Base-by-base conservation (phyloP, 2,888 invertebrate genomes). In the Standfussiana lucernea region DNA sequence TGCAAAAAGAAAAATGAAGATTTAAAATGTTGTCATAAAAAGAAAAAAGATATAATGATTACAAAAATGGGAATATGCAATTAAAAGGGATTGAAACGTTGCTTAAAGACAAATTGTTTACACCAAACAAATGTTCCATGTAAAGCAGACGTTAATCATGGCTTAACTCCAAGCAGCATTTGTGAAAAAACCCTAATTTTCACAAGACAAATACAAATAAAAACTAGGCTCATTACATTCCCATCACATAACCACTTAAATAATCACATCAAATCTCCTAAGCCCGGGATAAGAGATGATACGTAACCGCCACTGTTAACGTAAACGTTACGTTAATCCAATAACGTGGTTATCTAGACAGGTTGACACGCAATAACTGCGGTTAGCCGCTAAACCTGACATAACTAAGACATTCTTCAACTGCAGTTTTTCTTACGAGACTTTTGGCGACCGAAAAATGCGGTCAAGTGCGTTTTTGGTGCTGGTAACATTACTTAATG, bases 311-410 rank as follows among this genome's bases (percentile, higher is more conserved):
- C 61, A 32, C 42, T 69, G 67, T 78, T 59, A 75, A 45, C 59
- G 56, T 59, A n/a, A 68, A 71, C 53, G 50, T 76, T 68, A 74
- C 80, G 68, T 76, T 79, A 83, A 88, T 78, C 65, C 40, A 81
- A 88, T 87, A 86, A 76, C 70, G 74, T 53, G 21, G 77, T 79
- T 77, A 76, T 72, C 69, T 76, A 83, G 71, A 74, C 79, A 71
- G 62, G 45, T 84, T 79, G 78, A 68, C 80, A 86, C 85, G 85
- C 83, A 85, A 89, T 84, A 72, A 65, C 85, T 85, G 84, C 72
- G 85, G 88, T 88, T 86, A 83, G 76, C 88, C 87, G 71, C 87
- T 85, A 75, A 79, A 80, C 40, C 86, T 85, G 88, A 88, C 86
- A 87, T 88, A 88, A 88, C 84, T 88, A 78, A 86, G 69, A 64